Percentiles rank a stretch among this genome's conserved stretches.
Evolutionary conservation across 92 coral and sea anemone genomes (phyloP).

Genomic region (Phenganax subtilis): DNA sequence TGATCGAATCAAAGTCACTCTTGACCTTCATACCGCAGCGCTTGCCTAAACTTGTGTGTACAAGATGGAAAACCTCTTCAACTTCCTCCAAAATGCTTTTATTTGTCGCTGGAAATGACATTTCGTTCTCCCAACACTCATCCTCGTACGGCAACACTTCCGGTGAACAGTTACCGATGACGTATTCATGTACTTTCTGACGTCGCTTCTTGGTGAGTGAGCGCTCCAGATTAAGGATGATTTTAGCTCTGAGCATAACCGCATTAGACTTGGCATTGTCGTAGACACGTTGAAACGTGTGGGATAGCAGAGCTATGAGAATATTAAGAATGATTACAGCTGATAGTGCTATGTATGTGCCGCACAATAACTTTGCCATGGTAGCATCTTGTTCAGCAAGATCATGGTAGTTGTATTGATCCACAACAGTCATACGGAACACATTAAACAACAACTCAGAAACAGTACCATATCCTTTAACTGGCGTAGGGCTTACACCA

Average conservation of each 20-base stretch:
- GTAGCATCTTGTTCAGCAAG: constrained; percentile 57
- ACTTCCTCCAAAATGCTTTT: constrained; percentile 31
- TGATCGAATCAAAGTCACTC: constrained; percentile 34
- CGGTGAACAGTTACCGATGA: constrained; percentile 58
- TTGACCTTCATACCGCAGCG: constrained; percentile 36
- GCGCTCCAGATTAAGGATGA: constrained; percentile 63
- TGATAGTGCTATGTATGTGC: constrained; percentile 57
- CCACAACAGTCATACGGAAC: constrained; percentile 60
- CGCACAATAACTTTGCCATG: constrained; percentile 66
- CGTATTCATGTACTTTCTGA: constrained; percentile 48
- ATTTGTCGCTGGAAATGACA: constrained; percentile 30
- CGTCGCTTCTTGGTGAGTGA: constrained; percentile 48
- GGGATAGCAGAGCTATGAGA: constrained; percentile 67
- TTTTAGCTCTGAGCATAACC: constrained; percentile 68
- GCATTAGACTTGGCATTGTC: constrained; percentile 78
- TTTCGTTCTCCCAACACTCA: constrained; percentile 14
- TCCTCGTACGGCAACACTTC: constrained; percentile 49
- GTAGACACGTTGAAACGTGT: constrained; percentile 75
- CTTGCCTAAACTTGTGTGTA: constrained; percentile 33
- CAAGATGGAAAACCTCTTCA: constrained; percentile 33
- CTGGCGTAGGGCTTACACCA: constrained; percentile 55
- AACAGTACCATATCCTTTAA: constrained; percentile 53
- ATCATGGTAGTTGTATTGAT: constrained; percentile 50
- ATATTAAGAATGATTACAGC: constrained; percentile 68
- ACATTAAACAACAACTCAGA: constrained; percentile 51